Evolutionary conservation across 2,113 vertebrate genomes (phyloP).

Genomic region (Centrocercus urophasianus): DNA sequence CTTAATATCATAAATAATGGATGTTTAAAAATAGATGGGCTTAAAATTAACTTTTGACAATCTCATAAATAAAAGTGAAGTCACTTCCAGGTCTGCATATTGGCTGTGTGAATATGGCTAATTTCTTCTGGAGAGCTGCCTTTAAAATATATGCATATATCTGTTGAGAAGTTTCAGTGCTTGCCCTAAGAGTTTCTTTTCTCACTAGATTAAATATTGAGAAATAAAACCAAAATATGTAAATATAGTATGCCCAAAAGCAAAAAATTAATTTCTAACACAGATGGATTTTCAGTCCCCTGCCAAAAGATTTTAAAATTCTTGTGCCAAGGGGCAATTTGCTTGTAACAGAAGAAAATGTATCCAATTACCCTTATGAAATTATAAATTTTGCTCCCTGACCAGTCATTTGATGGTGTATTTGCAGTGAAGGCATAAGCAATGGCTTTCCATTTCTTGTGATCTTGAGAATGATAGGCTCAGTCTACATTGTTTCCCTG

Average conservation of each 20-base stretch:
- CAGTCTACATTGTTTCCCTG: neutral
- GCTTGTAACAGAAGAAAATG: conserved; percentile 65
- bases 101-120: neutral
- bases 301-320: conserved; percentile 73
- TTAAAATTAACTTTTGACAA: neutral
- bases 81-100: neutral
- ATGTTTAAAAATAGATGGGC: neutral
- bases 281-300: conserved; percentile 73
- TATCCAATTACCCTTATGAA: conserved; percentile 67
- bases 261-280: conserved; percentile 76
- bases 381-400: conserved; percentile 56
- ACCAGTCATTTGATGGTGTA: conserved; percentile 47
- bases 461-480: neutral
- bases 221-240: conserved; percentile 73
- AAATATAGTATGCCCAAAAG: conserved; percentile 74
- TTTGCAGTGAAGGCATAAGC: conserved; percentile 54
- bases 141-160: neutral
- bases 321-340: conserved; percentile 60
- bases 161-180: neutral
- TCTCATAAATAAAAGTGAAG: neutral
- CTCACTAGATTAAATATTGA: conserved; percentile 68
- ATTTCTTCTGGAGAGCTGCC: neutral
- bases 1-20: neutral
- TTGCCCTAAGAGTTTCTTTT: conserved; percentile 47
- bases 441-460: neutral